Evolutionary conservation across 2,113 vertebrate genomes (phyloP), one percentile per base, ranked within the genome.

Genomic region (Stegostoma tigrinum): DNA sequence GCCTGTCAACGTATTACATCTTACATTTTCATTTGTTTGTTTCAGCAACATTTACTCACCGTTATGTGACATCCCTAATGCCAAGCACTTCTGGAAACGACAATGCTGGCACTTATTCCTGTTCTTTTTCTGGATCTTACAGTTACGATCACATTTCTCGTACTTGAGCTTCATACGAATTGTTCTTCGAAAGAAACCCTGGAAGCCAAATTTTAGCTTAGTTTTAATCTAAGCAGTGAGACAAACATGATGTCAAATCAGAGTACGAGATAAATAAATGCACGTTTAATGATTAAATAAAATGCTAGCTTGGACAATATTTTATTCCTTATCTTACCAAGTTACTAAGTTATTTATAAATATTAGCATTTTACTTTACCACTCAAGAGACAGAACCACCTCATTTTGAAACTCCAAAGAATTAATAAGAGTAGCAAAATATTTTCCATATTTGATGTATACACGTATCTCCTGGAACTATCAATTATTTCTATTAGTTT

Each of bases 61-160:
- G 0, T 99, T 99, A 66, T 99, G 99, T 0, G 99, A 99, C 99
- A 99, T 99, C 97, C 99, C 99, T 96, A 99, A 97, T 0, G 98
- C 98, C 97, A 99, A 98, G 97, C 99, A 99, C 97, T 99, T 99
- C 98, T 99, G 99, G 97, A 99, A 99, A 96, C 99, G 99, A 97
- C 99, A 99, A 97, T 99, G 99, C 98, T 99, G 99, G 97, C 99
- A 99, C 97, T 99, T 99, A 97, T 99, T 99, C 64, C 99, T 97
- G 97, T 98, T 99, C 97, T 99, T 99, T 97, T 99, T 99, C 97
- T 98, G 99, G 96, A 99, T 99, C 97, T 99, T 99, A 97, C 99
- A 99, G 97, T 97, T 98, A 66, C 98, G 98, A 95, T 99, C 98
- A 0, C 99, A 99, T 96, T 98, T 98, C 96, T 99, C 99, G 0